Base-by-base conservation (phyloP, 2,113 vertebrate species). In the Antechinus stuartii region DNA sequence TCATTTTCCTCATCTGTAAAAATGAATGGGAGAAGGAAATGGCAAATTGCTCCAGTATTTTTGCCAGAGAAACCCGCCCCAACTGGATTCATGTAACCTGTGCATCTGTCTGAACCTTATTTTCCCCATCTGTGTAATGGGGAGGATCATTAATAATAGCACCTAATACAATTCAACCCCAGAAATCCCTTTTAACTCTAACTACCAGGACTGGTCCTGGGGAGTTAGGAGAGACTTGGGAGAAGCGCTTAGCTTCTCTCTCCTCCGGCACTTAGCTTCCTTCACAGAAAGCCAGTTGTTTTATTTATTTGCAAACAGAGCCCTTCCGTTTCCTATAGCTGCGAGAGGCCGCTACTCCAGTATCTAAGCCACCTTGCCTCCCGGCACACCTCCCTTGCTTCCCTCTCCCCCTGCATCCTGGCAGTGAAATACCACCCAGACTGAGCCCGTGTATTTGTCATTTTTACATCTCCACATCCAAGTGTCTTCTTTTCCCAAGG, bases 341-440 rank as follows among this genome's bases (percentile, higher is more conserved):
- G 0, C 27, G 10, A 90, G 93, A 50, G 30, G 1, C 94, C 93
- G 95, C 96, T 95, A 25, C 94, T 98, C 35, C 92, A 96, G 94
- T 26, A 0, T 23, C n/a, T 19, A 92, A 90, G 92, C 96, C 54
- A 26, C 92, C 96, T 98, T 95, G 61, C 94, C 96, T 92, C 84
- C 94, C 93, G 68, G 68, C 68, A 8, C n/a, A 42, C n/a, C 68
- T 84, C 7, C 16, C 19, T 42, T 92, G 30, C 91, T 94, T 96
- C 95, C 92, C 90, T 50, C 96, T 97, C 94, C 93, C 0, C n/a
- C 61, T 94, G 95, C 94, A 95, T 25, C 42, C 50, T 92, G 93
- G 95, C 94, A 95, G 93, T 97, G 98, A 98, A 98, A 98, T 98
- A 97, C 98, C 98, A 98, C 98, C 91, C 97, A 98, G 97, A 98